A percentile compares a stretch with the other conserved stretches of the same genome.
Conservation (phyloP, 2,888 invertebrate genomes). For the Torymus tubicola region DNA sequence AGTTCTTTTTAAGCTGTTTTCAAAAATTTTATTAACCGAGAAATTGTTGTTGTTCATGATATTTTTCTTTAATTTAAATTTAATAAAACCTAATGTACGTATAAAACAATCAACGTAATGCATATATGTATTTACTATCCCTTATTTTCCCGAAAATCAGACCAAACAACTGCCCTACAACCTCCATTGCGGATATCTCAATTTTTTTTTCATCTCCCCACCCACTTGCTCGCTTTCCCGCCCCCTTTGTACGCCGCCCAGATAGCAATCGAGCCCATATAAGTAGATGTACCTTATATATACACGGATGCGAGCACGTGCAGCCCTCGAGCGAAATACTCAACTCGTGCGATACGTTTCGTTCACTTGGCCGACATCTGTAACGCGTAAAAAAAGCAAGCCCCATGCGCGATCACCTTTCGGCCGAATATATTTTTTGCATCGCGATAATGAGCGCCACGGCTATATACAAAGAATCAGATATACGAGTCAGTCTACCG, state of each 20-base stretch:
- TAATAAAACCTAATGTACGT: too few relatives aligned
- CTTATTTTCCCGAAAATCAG: too few relatives aligned
- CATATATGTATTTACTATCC: too few relatives aligned
- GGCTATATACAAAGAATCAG: constrained; percentile 19
- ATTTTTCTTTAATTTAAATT: too few relatives aligned
- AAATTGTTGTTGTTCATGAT: too few relatives aligned
- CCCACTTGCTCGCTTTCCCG: background rate
- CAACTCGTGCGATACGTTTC: constrained; percentile 33
- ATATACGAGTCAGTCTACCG: constrained; percentile 20
- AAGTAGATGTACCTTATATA: constrained; percentile 39
- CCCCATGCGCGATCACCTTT: constrained; percentile 16
- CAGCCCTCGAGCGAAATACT: constrained; percentile 55
- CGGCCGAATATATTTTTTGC: constrained; percentile 41
- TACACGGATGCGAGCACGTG: constrained; percentile 15
- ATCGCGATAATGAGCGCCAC: constrained; percentile 46
- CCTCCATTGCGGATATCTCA: constrained; percentile 6
- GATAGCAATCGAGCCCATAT: constrained; percentile 47
- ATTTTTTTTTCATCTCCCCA: constrained; percentile 17
- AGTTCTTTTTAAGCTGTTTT: too few relatives aligned
- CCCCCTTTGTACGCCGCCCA: constrained; percentile 17
- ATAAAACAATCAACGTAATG: too few relatives aligned
- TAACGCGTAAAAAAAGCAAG: background rate
- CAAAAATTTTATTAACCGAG: too few relatives aligned
- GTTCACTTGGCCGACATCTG: constrained; percentile 45
- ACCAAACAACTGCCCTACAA: too few relatives aligned